phyloP scores from a whole-genome alignment of 1,140 invertebrate species.

The Anthonomus grandis region DNA sequence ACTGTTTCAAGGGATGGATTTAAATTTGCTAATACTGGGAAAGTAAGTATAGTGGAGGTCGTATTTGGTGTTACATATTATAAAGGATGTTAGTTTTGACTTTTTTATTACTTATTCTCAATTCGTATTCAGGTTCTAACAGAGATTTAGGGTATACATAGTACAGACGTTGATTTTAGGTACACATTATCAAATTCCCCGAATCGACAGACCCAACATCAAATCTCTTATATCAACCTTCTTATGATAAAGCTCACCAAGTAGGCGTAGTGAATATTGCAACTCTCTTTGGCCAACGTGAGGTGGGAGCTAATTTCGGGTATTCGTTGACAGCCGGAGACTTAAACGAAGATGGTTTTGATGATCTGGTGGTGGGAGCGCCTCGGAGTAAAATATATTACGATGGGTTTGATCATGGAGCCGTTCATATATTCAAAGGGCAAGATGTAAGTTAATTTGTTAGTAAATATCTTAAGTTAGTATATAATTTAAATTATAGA shows the following conservation, averaged over 20 bases:
- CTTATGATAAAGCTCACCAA: background rate
- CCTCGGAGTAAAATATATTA: conserved; percentile 53
- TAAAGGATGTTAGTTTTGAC: too few species aligned
- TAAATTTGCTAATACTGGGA: too few species aligned
- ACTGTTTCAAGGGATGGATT: too few species aligned
- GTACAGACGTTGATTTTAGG: too few species aligned
- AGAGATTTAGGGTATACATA: too few species aligned
- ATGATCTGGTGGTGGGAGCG: conserved; percentile 67
- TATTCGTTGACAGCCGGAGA: conserved; percentile 57
- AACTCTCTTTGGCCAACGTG: conserved; percentile 57
- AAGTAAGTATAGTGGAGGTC: too few species aligned
- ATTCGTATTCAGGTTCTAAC: too few species aligned
- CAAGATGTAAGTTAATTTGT: conserved; percentile 37
- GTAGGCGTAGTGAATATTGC: conserved; percentile 42
- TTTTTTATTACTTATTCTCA: too few species aligned
- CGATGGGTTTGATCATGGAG: conserved; percentile 54
- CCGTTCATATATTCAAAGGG: conserved; percentile 57
- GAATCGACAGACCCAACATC: background rate
- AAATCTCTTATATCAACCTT: background rate
- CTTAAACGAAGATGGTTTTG: conserved; percentile 59
- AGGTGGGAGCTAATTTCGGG: too few species aligned
- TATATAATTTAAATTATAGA: too few species aligned
- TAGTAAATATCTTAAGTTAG: background rate
- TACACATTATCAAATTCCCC: background rate
- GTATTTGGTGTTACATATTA: too few species aligned